Evolutionary conservation across 2,113 vertebrate species (phyloP), one percentile per base, ranked within the genome.

Genomic region (Sander lucioperca): DNA sequence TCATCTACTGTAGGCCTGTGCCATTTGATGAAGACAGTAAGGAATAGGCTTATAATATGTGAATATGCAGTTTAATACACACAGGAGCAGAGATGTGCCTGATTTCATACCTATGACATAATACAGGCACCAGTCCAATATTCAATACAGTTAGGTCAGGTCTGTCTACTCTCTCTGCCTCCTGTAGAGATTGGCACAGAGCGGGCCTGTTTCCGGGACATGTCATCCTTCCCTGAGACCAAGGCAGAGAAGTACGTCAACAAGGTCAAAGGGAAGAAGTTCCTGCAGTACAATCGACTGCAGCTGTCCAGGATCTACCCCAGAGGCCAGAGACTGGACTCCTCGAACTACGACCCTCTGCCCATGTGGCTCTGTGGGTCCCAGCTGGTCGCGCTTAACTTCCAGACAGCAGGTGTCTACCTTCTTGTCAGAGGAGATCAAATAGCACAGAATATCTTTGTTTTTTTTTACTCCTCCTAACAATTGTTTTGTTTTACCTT

Each of bases 291-390:
- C 93, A 99, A 99, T 89, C 96, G 98, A 3, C 96, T 98, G 63
- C 98, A 99, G 94, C 96, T 99, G 39, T 99, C 97, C 58, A 96
- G 98, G 82, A 99, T 99, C 92, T 99, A 99, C 93, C 98, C 98
- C 45, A 97, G 98, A 90, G 97, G 98, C 69, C 98, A 99, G 91
- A 96, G 98, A 56, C 96, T 99, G 0, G 98, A 99, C 94, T 99
- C 98, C 39, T 99, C 98, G 74, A 99, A 99, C 94, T 99, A 99
- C 0, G 98, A 99, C 89, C 97, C 98, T 0, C 86, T 99, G 88
- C 97, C 98, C 92, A 99, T 99, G 98, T 99, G 98, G 98, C 97
- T 99, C 80, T 99, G 98, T 0, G 98, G 98, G 61, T 99, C 97
- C 86, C 98, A 99, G 94, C 95, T 99, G 67, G 98, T 99, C 57